phyloP scores from a whole-genome alignment of 2,113 vertebrate species.

The Caloenas nicobarica region DNA sequence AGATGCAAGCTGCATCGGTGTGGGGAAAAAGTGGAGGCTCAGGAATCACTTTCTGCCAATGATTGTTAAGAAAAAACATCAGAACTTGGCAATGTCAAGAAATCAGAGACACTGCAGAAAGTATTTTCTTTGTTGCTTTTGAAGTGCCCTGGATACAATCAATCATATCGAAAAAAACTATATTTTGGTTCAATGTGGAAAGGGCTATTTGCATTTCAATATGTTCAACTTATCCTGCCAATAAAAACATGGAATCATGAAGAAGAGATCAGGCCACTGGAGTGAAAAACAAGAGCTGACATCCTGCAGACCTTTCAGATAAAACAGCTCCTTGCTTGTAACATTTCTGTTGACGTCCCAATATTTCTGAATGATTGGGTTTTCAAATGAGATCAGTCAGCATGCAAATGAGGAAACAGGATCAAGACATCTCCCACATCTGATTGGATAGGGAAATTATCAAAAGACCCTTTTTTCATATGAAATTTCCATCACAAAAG shows the following conservation, averaged over 20 bases:
- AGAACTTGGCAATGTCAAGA: not conserved
- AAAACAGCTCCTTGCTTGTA: slow-evolving; percentile 39
- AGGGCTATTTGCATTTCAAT: slow-evolving; percentile 47
- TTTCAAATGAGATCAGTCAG: slow-evolving; percentile 82
- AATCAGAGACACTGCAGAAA: not conserved
- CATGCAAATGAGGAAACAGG: slow-evolving; percentile 80
- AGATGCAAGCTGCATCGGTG: not conserved
- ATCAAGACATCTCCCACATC: slow-evolving; percentile 77
- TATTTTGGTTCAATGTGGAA: slow-evolving; percentile 18
- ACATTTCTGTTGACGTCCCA: slow-evolving; percentile 5
- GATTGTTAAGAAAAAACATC: not conserved
- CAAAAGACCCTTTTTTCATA: slow-evolving; percentile 77
- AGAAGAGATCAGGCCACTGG: slow-evolving; percentile 44
- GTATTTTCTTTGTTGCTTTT: not conserved
- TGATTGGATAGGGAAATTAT: slow-evolving; percentile 81
- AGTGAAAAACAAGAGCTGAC: slow-evolving; percentile 56
- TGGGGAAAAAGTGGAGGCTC: not conserved
- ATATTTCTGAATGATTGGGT: slow-evolving; percentile 69
- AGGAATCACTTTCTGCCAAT: not conserved
- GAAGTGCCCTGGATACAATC: slow-evolving; percentile 35
- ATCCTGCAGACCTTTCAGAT: slow-evolving; percentile 51
- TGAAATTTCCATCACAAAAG: slow-evolving; percentile 84
- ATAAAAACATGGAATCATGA: slow-evolving; percentile 18
- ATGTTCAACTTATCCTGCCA: slow-evolving; percentile 19
- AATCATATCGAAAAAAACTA: not conserved